These are phyloP conservation scores for Micromys minutus DNA, from an alignment of 2,113 vertebrate genomes.

Conservation along the genomic window DNA sequence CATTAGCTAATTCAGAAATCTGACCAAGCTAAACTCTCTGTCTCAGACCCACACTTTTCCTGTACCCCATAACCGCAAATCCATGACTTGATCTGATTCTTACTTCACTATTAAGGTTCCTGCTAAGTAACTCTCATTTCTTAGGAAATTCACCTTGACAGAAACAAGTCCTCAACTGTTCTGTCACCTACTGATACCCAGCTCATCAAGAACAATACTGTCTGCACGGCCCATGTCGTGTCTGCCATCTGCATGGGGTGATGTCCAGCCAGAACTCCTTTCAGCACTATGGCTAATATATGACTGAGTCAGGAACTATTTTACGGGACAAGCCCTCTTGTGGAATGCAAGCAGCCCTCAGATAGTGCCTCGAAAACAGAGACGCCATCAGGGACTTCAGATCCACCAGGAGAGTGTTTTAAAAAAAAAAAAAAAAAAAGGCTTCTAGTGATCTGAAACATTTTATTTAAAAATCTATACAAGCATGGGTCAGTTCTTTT, in stretches of 20 bases:
- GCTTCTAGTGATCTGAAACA: conserved; percentile 72
- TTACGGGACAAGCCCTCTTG: conserved; percentile 56
- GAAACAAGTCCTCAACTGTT: neutral
- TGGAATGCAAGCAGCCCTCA: conserved; percentile 59
- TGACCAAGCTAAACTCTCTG: neutral
- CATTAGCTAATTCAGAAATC: neutral
- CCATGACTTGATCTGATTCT: neutral
- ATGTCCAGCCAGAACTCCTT: neutral
- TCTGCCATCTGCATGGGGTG: neutral
- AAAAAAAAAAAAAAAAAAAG: conserved; percentile 67
- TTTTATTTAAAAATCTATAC: conserved; percentile 82
- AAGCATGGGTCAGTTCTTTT: conserved; percentile 84
- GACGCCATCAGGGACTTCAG: conserved; percentile 35
- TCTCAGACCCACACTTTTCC: neutral
- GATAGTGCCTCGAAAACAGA: conserved; percentile 68
- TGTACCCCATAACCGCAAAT: neutral
- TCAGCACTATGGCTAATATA: neutral
- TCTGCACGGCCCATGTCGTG: neutral
- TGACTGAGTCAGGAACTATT: conserved; percentile 47
- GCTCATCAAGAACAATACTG: neutral
- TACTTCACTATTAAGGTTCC: neutral
- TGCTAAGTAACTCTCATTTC: neutral
- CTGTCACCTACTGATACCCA: neutral
- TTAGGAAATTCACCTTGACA: neutral
- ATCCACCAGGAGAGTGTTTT: conserved; percentile 69